Evolutionary conservation across 2,797 vertebrate species (phyloP), one percentile per base, ranked within the genome.

Genomic region (Spinus olivaceus): DNA sequence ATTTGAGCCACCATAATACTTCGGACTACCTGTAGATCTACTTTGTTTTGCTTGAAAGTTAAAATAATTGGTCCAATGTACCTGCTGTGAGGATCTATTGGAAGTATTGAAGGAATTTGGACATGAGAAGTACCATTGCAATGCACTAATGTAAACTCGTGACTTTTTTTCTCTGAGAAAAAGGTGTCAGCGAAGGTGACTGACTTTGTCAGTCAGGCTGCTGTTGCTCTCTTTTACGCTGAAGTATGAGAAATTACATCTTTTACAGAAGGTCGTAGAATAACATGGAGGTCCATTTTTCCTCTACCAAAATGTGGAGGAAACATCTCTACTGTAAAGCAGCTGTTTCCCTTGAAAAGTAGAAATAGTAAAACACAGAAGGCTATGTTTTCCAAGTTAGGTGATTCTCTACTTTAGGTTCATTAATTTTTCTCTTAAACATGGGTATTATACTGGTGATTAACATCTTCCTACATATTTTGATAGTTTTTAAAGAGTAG

Each of bases 51-150:
- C 30, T 25, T 47, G 25, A 23, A 71, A 60, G 25, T 57, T 79
- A 21, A 42, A 39, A 9, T 25, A 56, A 16, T 33, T 0, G 2
- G 20, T 24, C 30, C 20, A 27, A 0, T 6, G 30, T 9, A 12
- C 6, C 2, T 11, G 2, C 27, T 35, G 11, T n/a, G 72, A 33
- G 8, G 4, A 24, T 65, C 56, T 13, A 0, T 32, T 51, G 12
- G 16, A 44, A 1, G 4, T 66, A 81, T 51, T 42, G 64, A 35
- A 39, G 17, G 72, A 57, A 44, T 39, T 16, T 8, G 37, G 35
- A 22, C 5, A 3, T 2, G 4, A 64, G 42, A 64, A 74, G 16
- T 35, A 6, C 11, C n/a, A 2, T 6, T 86, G 39, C 27, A 53
- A 44, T 20, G 32, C 11, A 37, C 10, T 54, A 33, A 20, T 5